A percentile compares a stretch with the other conserved stretches of the same genome.
phyloP scores from a whole-genome alignment of 2,888 invertebrate genomes.

The Azorinus chamasolen region DNA sequence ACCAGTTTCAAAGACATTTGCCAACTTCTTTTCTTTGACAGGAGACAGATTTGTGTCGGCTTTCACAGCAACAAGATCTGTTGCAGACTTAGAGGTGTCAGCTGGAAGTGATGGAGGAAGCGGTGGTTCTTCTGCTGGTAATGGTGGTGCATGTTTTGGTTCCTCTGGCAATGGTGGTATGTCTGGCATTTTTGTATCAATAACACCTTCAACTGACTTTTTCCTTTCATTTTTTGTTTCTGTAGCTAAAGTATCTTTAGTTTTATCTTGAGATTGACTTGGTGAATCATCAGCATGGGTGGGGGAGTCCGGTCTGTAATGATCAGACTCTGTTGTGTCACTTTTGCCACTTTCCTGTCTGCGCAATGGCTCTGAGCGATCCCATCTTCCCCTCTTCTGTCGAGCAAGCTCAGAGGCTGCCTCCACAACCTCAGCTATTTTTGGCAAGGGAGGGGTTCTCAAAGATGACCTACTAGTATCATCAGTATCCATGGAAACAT shows the following conservation, averaged over 20 bases:
- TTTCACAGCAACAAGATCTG: no score
- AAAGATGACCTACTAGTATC: constrained; percentile 59
- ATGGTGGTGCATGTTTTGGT: not conserved
- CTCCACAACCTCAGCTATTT: constrained; percentile 74
- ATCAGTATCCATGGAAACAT: constrained; percentile 32
- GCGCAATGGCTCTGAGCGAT: constrained; percentile 37
- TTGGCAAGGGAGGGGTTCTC: constrained; percentile 76
- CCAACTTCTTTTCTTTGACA: constrained; percentile 5
- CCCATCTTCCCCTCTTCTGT: constrained; percentile 60
- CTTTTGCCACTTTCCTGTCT: constrained; percentile 17
- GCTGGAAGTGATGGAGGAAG: not conserved
- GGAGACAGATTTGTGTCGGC: not conserved
- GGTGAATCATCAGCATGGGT: constrained; percentile 27
- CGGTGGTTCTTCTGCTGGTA: constrained; percentile 7
- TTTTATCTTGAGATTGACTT: not conserved
- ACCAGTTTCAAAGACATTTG: constrained; percentile 36
- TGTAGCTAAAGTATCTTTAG: not conserved
- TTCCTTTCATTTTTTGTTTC: no score
- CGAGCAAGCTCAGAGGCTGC: constrained; percentile 75
- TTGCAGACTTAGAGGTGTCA: not conserved
- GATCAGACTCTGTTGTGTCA: constrained; percentile 15
- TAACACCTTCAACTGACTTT: no score
- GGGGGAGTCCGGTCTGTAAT: constrained; percentile 31
- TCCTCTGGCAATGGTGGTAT: constrained; percentile 14
- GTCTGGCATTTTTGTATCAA: not conserved